These are phyloP conservation scores for Hippocampus guttulatus DNA, from an alignment of 2,113 vertebrate species.

Conservation along the genomic window DNA sequence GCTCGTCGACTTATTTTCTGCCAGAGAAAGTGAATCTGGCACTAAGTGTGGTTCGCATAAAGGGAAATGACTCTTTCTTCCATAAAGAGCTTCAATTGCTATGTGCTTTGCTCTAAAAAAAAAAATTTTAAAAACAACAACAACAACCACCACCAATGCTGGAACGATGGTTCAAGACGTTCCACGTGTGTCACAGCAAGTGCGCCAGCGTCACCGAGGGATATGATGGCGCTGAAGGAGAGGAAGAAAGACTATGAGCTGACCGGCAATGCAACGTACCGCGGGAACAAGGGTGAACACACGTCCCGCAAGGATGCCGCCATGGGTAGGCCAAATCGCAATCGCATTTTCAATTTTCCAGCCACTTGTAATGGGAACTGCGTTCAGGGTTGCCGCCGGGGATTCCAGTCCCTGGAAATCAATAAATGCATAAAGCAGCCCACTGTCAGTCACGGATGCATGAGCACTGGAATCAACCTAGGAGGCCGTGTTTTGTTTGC, in stretches of 20 bases:
- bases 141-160: background rate
- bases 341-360: background rate
- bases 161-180: constrained; percentile 20
- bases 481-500: background rate
- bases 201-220: constrained; percentile 93
- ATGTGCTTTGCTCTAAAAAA: background rate
- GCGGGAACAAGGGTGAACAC: constrained; percentile 91
- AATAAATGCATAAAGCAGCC: background rate
- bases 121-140: no score
- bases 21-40: background rate
- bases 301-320: constrained; percentile 93
- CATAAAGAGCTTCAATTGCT: background rate
- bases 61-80: background rate
- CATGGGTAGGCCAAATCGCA: constrained; percentile 74
- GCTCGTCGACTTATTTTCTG: background rate
- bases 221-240: constrained; percentile 96
- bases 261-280: constrained; percentile 88
- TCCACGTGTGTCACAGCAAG: constrained; percentile 73
- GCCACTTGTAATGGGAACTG: background rate
- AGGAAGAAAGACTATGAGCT: constrained; percentile 94
- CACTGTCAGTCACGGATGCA: background rate
- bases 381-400: background rate
- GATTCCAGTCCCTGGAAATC: background rate
- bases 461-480: background rate
- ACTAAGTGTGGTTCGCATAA: background rate